Evolutionary conservation across 1,140 invertebrate species (phyloP), one percentile per base, ranked within the genome.

Genomic region (Drepana arcuata): DNA sequence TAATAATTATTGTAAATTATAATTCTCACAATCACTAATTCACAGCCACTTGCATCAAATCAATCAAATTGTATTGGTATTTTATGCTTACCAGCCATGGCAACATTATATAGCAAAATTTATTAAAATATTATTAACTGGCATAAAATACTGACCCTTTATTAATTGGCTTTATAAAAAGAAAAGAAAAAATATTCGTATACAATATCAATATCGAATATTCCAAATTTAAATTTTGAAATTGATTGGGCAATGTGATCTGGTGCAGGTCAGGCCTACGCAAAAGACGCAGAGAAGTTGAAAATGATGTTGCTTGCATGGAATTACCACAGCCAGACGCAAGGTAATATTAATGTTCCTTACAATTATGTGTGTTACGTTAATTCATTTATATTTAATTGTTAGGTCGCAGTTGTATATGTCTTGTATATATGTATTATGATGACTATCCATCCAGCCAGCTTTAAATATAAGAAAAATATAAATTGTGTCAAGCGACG

Each of bases 241-340:
- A 74, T 72, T 78, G 53, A 78, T 71, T 71, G 63, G 67, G 57
- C 48, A 67, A 71, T 82, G 65, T 78, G 74, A 81, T 79, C 65
- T 78, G 78, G 69, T 80, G 75, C 78, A 83, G 75, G 75, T 79
- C 73, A 80, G 57, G 82, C 80, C 81, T 80, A 86, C 81, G 89
- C 90, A 87, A 93, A 92, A 89, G 91, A 93, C 74, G 89, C 89
- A 57, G 91, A 93, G 85, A 93, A 92, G 85, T 86, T 93, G 84
- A 93, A 92, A 86, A 85, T 92, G 85, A 92, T 93, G 90, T 87
- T 93, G 81, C 88, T 92, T 59, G 91, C 91, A 65, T 93, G 91
- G 91, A 92, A 92, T 88, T 91, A 91, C 84, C 90, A 91, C 82
- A 89, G 84, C 86, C 89, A 88, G 85, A 85, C 86, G 67, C 88